Conservation (phyloP, 2,113 vertebrate species). For the Haliaeetus leucogaster region DNA sequence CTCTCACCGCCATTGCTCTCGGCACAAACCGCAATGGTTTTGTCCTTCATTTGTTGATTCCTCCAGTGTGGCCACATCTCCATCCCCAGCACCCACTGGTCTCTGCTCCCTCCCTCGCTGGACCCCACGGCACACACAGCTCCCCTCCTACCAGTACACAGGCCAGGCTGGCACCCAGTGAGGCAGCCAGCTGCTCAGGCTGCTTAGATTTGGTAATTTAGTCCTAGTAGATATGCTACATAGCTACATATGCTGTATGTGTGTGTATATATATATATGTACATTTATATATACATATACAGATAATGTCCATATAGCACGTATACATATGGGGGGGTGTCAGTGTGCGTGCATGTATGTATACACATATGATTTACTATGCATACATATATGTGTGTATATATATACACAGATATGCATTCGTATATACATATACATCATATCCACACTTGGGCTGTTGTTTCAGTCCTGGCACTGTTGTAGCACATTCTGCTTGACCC, state of each 20-base stretch:
- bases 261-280: not conserved
- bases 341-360: not conserved
- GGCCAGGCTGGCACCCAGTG: no score
- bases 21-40: not conserved
- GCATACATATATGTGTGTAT: not conserved
- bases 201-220: not conserved
- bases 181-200: not conserved
- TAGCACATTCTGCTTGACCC: not conserved
- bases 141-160: not conserved
- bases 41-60: not conserved
- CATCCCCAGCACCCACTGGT: no score
- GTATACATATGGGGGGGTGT: rapidly evolving
- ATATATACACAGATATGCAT: no score
- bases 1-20: not conserved
- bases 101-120: not conserved
- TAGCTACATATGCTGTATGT: not conserved
- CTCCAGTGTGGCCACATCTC: not conserved
- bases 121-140: rapidly evolving
- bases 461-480: not conserved
- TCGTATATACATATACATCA: not conserved
- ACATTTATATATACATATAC: not conserved
- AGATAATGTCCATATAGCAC: not conserved
- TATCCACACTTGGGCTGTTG: not conserved
- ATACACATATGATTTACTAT: not conserved
- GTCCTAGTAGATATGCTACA: not conserved